phyloP scores from a whole-genome alignment of 2,888 invertebrate genomes.

The Sesia apiformis region DNA sequence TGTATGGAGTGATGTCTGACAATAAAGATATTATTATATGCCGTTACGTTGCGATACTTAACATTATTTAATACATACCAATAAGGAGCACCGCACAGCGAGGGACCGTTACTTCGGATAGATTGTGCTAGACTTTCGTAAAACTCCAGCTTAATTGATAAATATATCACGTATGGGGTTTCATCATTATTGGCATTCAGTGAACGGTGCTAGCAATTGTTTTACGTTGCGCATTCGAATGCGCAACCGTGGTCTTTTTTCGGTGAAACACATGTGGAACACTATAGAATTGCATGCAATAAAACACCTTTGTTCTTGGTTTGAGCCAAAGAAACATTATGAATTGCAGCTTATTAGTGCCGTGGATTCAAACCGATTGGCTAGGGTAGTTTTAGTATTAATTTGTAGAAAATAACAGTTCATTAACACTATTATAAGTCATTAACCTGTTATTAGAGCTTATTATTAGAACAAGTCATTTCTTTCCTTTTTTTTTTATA shows the following conservation, averaged over 20 bases:
- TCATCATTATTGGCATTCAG: conserved; percentile 39
- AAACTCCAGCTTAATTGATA: conserved; percentile 43
- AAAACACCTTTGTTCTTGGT: neutral
- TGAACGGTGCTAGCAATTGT: conserved; percentile 21
- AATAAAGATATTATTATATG: too few species aligned
- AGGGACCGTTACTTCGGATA: conserved; percentile 26
- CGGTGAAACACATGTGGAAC: conserved; percentile 1
- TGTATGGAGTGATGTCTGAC: too few species aligned
- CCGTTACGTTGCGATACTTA: conserved; percentile 9
- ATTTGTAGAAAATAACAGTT: too few species aligned
- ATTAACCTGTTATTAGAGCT: too few species aligned
- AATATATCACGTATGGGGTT: conserved; percentile 53
- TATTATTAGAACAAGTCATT: too few species aligned
- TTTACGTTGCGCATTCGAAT: conserved; percentile 31
- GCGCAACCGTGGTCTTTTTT: conserved; percentile 24
- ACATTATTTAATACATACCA: conserved; percentile 8
- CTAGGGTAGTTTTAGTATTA: too few species aligned
- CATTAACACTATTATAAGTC: too few species aligned
- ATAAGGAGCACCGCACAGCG: conserved; percentile 5
- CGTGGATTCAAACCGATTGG: neutral
- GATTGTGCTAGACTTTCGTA: conserved; percentile 44
- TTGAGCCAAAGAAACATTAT: neutral
- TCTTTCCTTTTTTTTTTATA: too few species aligned
- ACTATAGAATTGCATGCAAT: neutral
- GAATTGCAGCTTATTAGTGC: neutral